Conservation (phyloP, 2,888 invertebrate species). For the Eupithecia insigniata region DNA sequence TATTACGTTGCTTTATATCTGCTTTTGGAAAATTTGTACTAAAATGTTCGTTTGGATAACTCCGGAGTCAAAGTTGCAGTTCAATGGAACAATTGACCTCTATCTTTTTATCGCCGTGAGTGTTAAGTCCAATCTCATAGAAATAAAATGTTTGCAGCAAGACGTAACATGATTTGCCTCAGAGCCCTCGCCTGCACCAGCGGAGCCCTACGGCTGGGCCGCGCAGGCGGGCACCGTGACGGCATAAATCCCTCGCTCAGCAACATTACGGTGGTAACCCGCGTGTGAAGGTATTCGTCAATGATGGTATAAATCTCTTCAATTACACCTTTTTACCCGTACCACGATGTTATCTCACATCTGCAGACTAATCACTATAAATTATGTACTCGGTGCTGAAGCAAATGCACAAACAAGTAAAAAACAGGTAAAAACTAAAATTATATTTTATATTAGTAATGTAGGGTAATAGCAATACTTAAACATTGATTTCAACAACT, state of each 20-base stretch:
- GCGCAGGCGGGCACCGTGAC: constrained; percentile 22
- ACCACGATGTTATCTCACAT: constrained; percentile 15
- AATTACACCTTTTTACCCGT: constrained; percentile 41
- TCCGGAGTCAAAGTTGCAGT: neutral
- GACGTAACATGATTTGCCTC: neutral
- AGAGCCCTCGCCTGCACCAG: neutral
- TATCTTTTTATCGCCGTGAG: neutral
- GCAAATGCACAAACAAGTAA: neutral
- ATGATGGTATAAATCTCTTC: constrained; percentile 56
- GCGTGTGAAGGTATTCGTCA: constrained; percentile 66
- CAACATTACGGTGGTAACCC: constrained; percentile 53
- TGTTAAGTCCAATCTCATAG: neutral
- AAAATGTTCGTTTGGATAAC: neutral
- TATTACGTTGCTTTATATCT: neutral
- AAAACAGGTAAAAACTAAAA: neutral
- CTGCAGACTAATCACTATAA: constrained; percentile 13
- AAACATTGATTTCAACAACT: too few relatives aligned
- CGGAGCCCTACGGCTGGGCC: neutral
- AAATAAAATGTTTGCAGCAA: neutral
- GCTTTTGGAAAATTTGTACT: neutral
- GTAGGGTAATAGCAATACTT: neutral
- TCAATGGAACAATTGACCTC: neutral
- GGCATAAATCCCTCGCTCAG: constrained; percentile 49
- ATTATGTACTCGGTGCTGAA: neutral
- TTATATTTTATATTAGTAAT: neutral